phyloP scores from a whole-genome alignment of 1,140 invertebrate species.

The Calliphora vicina region DNA sequence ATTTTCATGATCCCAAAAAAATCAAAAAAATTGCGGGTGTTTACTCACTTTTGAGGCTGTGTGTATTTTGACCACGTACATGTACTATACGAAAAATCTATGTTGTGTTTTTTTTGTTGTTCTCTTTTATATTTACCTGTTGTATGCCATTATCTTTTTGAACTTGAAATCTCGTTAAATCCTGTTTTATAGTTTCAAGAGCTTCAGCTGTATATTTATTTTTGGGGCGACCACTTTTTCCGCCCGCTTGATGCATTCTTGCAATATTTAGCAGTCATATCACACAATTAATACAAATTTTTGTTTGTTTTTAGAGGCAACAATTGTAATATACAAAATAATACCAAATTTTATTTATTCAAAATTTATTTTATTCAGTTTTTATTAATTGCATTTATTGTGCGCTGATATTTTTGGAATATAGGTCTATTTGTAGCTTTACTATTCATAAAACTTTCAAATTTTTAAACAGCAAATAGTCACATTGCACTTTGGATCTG shows the following conservation, averaged over 20 bases:
- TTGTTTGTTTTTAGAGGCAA: background rate
- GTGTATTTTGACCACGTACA: no score
- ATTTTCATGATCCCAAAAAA: no score
- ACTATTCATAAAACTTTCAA: background rate
- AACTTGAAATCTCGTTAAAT: conserved; percentile 60
- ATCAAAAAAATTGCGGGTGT: no score
- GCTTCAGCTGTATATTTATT: conserved; percentile 62
- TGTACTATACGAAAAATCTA: no score
- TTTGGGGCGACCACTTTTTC: conserved; percentile 63
- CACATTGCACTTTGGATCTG: background rate
- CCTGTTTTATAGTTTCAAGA: conserved; percentile 61
- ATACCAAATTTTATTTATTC: no score
- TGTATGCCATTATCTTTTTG: conserved; percentile 61
- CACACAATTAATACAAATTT: conserved; percentile 52
- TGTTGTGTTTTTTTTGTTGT: no score
- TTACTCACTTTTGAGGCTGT: no score
- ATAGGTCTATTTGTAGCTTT: background rate
- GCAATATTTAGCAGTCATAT: conserved; percentile 62
- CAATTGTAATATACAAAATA: background rate
- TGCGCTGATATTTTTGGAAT: background rate
- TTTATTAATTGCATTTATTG: background rate
- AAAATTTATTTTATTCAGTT: background rate
- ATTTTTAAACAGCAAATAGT: background rate
- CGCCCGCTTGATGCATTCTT: conserved; percentile 63
- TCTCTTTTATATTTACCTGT: conserved; percentile 49